Evolutionary conservation across 2,113 vertebrate species (phyloP).

Genomic region (Ammodytes marinus): DNA sequence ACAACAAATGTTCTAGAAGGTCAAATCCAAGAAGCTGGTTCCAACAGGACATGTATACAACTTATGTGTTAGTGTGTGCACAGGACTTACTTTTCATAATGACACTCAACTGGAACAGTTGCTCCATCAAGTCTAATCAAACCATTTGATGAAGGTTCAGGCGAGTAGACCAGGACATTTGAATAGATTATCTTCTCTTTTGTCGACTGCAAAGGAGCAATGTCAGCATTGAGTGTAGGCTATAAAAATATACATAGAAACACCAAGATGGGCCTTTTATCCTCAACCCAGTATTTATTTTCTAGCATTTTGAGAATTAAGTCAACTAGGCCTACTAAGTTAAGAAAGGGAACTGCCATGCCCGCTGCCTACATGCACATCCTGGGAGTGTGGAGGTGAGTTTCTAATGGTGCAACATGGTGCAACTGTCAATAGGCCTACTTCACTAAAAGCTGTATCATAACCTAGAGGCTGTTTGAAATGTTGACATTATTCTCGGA

Average conservation of each 20-base stretch:
- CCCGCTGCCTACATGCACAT: no score
- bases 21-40: not conserved
- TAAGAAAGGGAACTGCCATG: no score
- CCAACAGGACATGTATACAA: not conserved
- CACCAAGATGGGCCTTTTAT: not conserved
- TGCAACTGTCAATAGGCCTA: no score
- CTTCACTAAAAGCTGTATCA: no score
- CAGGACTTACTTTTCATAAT: conserved; percentile 74
- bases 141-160: conserved; percentile 64
- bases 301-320: no score
- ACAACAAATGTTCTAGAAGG: no score
- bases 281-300: not conserved
- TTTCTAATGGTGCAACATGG: no score
- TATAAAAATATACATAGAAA: not conserved
- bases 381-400: no score
- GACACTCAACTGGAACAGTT: conserved; percentile 78
- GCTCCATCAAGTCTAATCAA: conserved; percentile 67
- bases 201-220: conserved; percentile 64
- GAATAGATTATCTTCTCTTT: conserved; percentile 76
- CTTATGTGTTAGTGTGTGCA: not conserved
- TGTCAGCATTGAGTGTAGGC: not conserved
- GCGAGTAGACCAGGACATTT: conserved; percentile 74
- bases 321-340: no score
- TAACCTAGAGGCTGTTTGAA: no score
- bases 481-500: no score